A percentile compares a stretch with the other conserved stretches of the same genome.
Evolutionary conservation across 2,888 invertebrate species (phyloP).

Genomic region (Agonopterix heracliana): DNA sequence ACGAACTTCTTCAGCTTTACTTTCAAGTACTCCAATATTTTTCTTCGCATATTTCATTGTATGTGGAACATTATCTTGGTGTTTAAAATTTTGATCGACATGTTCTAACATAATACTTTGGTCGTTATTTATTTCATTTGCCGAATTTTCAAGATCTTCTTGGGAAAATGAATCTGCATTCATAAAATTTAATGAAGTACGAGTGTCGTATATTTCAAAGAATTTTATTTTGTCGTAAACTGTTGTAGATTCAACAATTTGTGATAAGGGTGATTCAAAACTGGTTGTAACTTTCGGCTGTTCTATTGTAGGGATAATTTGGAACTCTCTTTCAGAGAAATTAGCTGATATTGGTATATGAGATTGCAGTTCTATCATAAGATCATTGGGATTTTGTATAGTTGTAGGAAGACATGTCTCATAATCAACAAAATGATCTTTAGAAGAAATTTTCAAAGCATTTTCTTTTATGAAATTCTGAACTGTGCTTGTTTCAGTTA

Average conservation of each 20-base stretch:
- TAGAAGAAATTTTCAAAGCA: too few species aligned
- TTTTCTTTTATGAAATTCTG: too few species aligned
- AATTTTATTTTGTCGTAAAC: constrained; percentile 54
- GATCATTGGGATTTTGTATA: too few species aligned
- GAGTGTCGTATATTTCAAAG: constrained; percentile 56
- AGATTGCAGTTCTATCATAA: too few species aligned
- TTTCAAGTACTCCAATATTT: constrained; percentile 21
- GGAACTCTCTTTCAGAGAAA: too few species aligned
- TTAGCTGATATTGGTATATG: too few species aligned
- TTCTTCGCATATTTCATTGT: constrained; percentile 36
- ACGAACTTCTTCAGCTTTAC: background rate
- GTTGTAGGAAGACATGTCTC: too few species aligned
- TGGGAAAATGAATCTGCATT: background rate
- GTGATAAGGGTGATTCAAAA: background rate
- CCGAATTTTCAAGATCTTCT: constrained; percentile 10
- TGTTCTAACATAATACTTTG: constrained; percentile 29
- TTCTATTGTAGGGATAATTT: too few species aligned
- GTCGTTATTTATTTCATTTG: constrained; percentile 13
- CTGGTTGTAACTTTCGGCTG: too few species aligned
- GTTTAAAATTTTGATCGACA: constrained; percentile 23
- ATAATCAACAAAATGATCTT: too few species aligned
- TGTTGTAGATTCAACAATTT: constrained; percentile 17
- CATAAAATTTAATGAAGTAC: constrained; percentile 24
- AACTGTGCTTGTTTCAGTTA: too few species aligned
- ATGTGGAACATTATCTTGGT: constrained; percentile 21